Evolutionary conservation across 2,113 vertebrate species (phyloP), one percentile per base, ranked within the genome.

Genomic region (Pogona vitticeps): DNA sequence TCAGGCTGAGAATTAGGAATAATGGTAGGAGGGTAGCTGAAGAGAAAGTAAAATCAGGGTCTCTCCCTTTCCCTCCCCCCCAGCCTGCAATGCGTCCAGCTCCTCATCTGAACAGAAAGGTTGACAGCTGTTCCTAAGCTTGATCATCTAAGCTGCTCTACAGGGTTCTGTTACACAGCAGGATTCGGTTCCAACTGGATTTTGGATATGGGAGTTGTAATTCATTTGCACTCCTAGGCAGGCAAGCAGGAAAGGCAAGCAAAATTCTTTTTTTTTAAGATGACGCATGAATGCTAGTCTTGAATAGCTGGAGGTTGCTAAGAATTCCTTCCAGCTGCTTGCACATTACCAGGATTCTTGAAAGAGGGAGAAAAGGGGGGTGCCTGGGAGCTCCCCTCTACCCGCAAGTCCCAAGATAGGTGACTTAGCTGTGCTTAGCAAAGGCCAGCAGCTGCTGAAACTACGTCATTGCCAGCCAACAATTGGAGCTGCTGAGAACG

Each of bases 391-490:
- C 46, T 52, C 46, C 46, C 46, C 46, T 52, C 46, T n/a, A n/a
- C 46, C 46, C 46, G 46, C 28, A 88, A 89, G 88, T 92, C 82
- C 91, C 88, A 78, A 91, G 92, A 91, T 83, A 92, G 88, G 89
- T 92, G 92, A 90, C 89, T 93, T 91, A 90, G 91, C 86, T 68
- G 92, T 90, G 89, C 93, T 94, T 93, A 91, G 91, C 87, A 87
- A 93, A 85, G 90, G 89, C 61, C 42, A 90, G 92, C 94, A 95
- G 94, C 93, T 95, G 93, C 93, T 94, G 85, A 89, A 88, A 28
- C 85, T 90, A 88, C 84, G 85, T 94, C 93, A 95, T 89, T 2
- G 0, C 80, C 82, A 80, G 89, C 93, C 91, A 92, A 94, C 94
- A 94, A 94, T 90, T 93, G 89, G 87, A 73, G 0, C 90, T 88